Percentiles rank a stretch among this genome's conserved stretches.
Conservation (phyloP, 2,113 vertebrate genomes). For the Ploceus nigricollis region DNA sequence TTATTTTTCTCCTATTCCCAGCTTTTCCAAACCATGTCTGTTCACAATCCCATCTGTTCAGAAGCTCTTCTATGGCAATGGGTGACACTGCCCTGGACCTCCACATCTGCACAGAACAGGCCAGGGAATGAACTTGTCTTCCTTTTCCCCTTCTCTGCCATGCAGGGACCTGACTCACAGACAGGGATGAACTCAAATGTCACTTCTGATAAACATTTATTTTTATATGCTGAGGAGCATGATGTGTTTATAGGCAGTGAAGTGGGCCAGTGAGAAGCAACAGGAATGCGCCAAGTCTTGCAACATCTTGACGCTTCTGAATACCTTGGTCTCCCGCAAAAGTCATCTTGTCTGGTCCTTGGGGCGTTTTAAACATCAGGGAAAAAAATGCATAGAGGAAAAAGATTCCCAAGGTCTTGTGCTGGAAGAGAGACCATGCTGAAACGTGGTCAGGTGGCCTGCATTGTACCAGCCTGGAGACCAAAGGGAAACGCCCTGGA, state of each 20-base stretch:
- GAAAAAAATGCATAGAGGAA: not conserved
- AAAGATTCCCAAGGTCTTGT: not conserved
- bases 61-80: not conserved
- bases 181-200: not conserved
- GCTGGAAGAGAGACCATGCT: not conserved
- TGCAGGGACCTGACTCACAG: not conserved
- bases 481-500: not conserved
- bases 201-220: slow-evolving; percentile 58
- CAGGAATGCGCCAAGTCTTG: not conserved
- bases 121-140: slow-evolving; percentile 23
- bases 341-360: not conserved
- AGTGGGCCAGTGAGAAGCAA: not conserved
- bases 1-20: not conserved
- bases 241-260: not conserved
- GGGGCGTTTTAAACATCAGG: not conserved
- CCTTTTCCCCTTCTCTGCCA: slow-evolving; percentile 5
- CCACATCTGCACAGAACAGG: not conserved
- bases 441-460: slow-evolving; percentile 14
- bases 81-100: not conserved
- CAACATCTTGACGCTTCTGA: not conserved
- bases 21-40: not conserved
- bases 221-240: slow-evolving; percentile 7
- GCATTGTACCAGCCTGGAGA: not conserved
- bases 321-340: not conserved
- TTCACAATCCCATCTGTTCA: not conserved